Evolutionary conservation across 2,888 invertebrate species (phyloP), one percentile per base, ranked within the genome.

Genomic region (Phytoseiulus persimilis): DNA sequence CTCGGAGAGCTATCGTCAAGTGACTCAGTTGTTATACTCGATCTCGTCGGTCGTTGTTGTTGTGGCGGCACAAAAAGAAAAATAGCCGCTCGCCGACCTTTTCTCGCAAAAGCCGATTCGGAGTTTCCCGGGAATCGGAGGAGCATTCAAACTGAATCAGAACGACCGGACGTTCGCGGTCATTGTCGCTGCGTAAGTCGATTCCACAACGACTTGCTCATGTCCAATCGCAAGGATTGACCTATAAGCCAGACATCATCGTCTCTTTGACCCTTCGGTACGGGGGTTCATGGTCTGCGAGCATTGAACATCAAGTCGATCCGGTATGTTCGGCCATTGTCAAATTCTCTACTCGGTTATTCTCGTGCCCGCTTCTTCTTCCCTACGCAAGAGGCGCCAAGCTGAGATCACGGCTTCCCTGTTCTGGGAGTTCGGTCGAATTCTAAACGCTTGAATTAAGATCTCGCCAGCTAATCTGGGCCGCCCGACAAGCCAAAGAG

Each of bases 21-120:
- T 65, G 65, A 65, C 65, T 65, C 65, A 65, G 65, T 65, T 65
- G 65, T 65, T 65, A 65, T 65, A 65, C 65, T 65, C 65, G 65
- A 65, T 65, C 11, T 65, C 65, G 65, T 65, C 65, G 65, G 14
- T 65, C 65, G 65, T 65, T 65, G 65, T 65, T 65, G 65, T 23
- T 65, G 65, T 65, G 65, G 18, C 65, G 18, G n/a, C n/a, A n/a
- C n/a, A 6, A 65, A 65, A 28, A 65, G 18, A 65, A 65, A 65
- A 65, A 65, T 23, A 65, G 65, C 65, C 5, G 65, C 5, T 65
- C 65, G 65, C 65, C 65, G 65, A 65, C 65, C 65, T 65, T 28
- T 28, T 65, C 18, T 18, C 65, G 65, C 39, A 39, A 39, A 9
- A 39, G 65, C 65, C 65, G 18, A 65, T 65, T 65, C 18, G 65